Conservation (phyloP, 2,113 vertebrate genomes). For the Phocoena sinus region DNA sequence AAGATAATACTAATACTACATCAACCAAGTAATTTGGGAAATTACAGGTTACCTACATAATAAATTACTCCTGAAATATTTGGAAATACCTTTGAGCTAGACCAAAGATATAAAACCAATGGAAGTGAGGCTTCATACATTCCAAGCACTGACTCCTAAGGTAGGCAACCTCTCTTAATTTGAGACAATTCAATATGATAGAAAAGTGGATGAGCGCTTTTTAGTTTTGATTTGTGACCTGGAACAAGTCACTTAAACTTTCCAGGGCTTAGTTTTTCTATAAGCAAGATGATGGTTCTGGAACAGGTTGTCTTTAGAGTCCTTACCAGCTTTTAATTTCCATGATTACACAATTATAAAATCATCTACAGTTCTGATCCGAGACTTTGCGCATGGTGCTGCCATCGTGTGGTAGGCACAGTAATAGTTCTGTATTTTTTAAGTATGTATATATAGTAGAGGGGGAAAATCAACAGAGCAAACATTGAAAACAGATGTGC, state of each 20-base stretch:
- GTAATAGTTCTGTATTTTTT: background rate
- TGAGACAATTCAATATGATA: background rate
- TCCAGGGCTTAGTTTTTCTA: background rate
- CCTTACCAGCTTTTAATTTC: background rate
- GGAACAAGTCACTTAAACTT: background rate
- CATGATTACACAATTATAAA: background rate
- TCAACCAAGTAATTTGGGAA: background rate
- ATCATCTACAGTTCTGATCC: background rate
- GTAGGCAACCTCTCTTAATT: background rate
- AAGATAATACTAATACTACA: background rate
- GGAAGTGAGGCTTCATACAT: background rate
- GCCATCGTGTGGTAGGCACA: conserved; percentile 2
- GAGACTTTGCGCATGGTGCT: background rate
- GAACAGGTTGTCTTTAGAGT: background rate
- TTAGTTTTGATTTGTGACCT: background rate
- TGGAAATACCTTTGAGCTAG: background rate
- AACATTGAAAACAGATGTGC: background rate
- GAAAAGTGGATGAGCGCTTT: background rate
- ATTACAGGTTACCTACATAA: background rate
- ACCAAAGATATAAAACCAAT: background rate
- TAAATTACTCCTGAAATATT: background rate
- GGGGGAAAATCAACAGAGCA: background rate
- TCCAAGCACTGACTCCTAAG: background rate
- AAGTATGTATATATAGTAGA: background rate
- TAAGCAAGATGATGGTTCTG: background rate